phyloP scores from a whole-genome alignment of 2,113 vertebrate genomes.

The Arothron firmamentum region DNA sequence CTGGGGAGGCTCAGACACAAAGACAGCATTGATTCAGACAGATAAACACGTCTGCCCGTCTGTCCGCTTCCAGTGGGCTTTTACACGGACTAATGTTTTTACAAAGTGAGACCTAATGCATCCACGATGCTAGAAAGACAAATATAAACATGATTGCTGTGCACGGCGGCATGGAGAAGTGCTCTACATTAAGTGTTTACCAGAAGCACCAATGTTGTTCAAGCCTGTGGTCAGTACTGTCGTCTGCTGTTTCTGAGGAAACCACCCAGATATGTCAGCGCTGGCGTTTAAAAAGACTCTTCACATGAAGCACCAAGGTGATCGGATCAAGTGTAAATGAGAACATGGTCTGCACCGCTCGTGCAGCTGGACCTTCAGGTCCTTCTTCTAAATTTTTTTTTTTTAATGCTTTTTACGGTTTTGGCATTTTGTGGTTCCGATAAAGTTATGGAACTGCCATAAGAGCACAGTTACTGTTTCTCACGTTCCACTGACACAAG shows the following conservation, averaged over 20 bases:
- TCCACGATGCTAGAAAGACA: constrained; percentile 14
- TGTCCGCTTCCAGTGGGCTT: constrained; percentile 26
- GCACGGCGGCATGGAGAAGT: constrained; percentile 41
- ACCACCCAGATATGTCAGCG: constrained; percentile 23
- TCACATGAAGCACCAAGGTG: constrained; percentile 31
- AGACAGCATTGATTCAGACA: constrained; percentile 54
- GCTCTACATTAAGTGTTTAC: constrained; percentile 23
- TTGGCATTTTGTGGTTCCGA: constrained; percentile 30
- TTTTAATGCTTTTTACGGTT: background rate
- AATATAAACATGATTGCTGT: constrained; percentile 11
- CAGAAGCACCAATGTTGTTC: constrained; percentile 31
- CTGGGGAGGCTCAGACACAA: constrained; percentile 65
- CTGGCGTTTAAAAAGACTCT: background rate
- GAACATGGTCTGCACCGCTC: background rate
- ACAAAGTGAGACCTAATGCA: constrained; percentile 9
- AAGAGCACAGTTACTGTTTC: constrained; percentile 39
- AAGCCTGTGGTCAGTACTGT: background rate
- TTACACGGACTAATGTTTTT: constrained; percentile 23
- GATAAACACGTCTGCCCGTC: constrained; percentile 51
- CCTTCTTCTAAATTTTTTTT: background rate
- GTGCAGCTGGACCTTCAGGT: constrained; percentile 7
- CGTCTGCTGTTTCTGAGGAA: constrained; percentile 17
- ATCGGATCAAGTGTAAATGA: constrained; percentile 36
- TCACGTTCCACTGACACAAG: constrained; percentile 47
- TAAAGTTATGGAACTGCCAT: constrained; percentile 30